Base-by-base conservation (phyloP, 2,888 invertebrate genomes). In the Vanessa cardui region DNA sequence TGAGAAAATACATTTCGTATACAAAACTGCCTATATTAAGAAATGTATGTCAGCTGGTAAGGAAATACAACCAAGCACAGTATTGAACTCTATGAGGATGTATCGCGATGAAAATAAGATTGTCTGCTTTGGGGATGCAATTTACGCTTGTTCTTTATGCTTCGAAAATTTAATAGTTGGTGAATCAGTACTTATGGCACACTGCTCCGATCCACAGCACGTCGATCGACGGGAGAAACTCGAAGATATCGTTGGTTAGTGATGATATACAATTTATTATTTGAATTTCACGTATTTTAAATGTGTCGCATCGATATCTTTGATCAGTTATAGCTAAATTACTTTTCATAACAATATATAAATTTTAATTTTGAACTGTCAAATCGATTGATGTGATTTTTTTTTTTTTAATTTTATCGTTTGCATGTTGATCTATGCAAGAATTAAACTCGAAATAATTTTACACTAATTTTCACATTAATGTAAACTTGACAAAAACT, bases 101-200 rank as follows among this genome's bases (percentile, higher is more conserved):
- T 92, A 92, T 50, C 71, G 92, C 1, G 92, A 92, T 83, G 86
- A 85, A 2, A 92, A 92, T 72, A 92, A 92, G 73, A 90, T 92
- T 46, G 92, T 92, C 0, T 92, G 92, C 65, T 92, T 92, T 1
- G 92, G 92, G 0, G 91, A 92, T 75, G 88, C 89, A 0, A 72
- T 85, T 73, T 92, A 88, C 3, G 92, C 93, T 7, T 92, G 92
- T 63, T 84, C 93, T 0, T 73, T 92, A 1, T 92, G 92, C 74
- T 91, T 92, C 63, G 92, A 91, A 58, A 89, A 86, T 73, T 69
- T 83, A 6, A 92, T 92, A 0, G 72, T 88, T 0, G 92, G 92
- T 0, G 92, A 92, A 71, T 92, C 91, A 0, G 78, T 91, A 0
- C 72, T 92, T 2, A 92, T 92, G 87, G 83, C 83, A 0, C 93